These are phyloP conservation scores for Calliphora vicina DNA, from an alignment of 1,140 invertebrate genomes.

Conservation along the genomic window DNA sequence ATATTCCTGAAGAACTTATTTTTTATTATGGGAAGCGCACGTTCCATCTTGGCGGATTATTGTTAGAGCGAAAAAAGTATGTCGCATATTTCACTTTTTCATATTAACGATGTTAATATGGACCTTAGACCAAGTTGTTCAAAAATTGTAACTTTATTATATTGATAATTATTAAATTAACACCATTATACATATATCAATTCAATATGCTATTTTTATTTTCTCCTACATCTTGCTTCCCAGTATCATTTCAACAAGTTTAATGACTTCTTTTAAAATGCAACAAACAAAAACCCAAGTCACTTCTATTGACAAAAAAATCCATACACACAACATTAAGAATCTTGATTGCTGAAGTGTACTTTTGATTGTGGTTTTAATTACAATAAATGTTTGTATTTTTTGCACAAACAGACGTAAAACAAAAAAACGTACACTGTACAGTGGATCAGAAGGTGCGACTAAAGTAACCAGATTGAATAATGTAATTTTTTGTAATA, in stretches of 20 bases:
- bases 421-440: not conserved
- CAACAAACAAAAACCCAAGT: not conserved
- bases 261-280: not conserved
- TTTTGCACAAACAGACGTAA: not conserved
- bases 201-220: not conserved
- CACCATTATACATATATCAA: too few relatives aligned
- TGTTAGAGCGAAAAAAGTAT: too few relatives aligned
- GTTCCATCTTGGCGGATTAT: too few relatives aligned
- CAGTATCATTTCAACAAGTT: not conserved
- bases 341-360: slow-evolving; percentile 26
- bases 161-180: too few relatives aligned
- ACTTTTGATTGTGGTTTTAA: slow-evolving; percentile 40
- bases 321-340: not conserved
- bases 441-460: not conserved
- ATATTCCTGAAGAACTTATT: too few relatives aligned
- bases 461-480: too few relatives aligned
- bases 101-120: too few relatives aligned
- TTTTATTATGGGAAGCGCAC: too few relatives aligned
- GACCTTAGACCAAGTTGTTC: too few relatives aligned
- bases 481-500: too few relatives aligned
- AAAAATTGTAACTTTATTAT: too few relatives aligned
- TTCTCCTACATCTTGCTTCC: not conserved
- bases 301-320: not conserved
- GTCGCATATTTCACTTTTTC: too few relatives aligned
- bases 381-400: slow-evolving; percentile 23